Percentiles rank a stretch among this genome's conserved stretches.
Evolutionary conservation across 1,140 invertebrate species (phyloP).

Genomic region (Physella acuta): DNA sequence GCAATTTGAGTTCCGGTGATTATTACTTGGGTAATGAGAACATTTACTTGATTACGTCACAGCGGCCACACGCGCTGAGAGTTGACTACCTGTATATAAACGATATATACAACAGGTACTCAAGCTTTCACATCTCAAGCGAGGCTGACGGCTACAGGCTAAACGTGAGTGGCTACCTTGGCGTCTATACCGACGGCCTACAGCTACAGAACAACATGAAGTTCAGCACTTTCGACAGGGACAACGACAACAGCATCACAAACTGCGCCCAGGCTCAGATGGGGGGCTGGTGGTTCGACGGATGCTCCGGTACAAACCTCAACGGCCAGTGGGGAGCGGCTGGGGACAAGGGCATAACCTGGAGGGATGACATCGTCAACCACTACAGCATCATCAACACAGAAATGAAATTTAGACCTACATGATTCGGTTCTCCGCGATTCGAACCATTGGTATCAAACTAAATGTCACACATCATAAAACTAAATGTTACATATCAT

Average conservation of each 20-base stretch:
- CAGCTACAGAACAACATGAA: neutral
- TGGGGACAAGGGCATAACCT: neutral
- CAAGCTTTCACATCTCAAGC: neutral
- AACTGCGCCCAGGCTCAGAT: neutral
- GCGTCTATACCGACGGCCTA: neutral
- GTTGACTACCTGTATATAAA: no score
- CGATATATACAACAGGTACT: no score
- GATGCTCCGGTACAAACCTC: neutral
- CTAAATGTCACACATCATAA: no score
- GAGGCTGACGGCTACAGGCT: neutral
- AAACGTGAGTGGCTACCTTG: neutral
- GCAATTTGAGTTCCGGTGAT: no score
- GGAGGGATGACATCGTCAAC: neutral
- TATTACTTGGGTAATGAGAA: no score
- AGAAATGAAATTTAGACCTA: conserved; percentile 3
- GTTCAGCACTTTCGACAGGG: conserved; percentile 1
- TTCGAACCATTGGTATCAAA: no score
- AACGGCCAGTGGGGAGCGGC: neutral
- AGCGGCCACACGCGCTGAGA: no score
- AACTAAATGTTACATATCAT: no score
- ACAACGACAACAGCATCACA: neutral
- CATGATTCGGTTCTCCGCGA: no score
- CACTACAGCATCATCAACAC: neutral
- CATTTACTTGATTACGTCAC: no score
- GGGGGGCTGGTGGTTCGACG: neutral